Evolutionary conservation across 2,888 invertebrate species (phyloP), one percentile per base, ranked within the genome.

Genomic region (Ophion ellenae): DNA sequence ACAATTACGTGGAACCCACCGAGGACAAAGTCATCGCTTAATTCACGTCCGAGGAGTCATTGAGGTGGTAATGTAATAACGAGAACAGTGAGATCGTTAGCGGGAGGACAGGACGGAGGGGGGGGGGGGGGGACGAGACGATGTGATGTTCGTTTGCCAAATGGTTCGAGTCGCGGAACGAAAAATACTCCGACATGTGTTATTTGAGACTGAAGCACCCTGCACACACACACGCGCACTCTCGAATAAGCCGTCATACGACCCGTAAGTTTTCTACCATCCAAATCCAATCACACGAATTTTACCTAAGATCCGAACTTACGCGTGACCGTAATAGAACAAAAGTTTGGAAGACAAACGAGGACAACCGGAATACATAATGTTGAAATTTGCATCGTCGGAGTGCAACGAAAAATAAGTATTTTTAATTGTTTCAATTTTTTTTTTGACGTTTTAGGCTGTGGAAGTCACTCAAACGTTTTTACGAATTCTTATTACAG

Each of bases 1-100:
- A 96, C 90, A 95, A 95, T 90, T 95, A 95, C 75, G 93, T 94
- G 45, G 94, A 94, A 82, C 94, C 94, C 47, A 91, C 94, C 28
- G 94, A 94, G 89, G 91, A 94, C 83, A 94, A 94, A 91, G 92
- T 94, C 84, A 92, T 94, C 86, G 92, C 92, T 87, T 94, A 93
- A 92, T 89, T 32, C 69, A 7, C 32, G 63, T 64, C 40, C 70
- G n/a, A 71, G 28, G 57, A 61, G 74, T 70, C 28, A 76, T 53
- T 14, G 11, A 81, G 61, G 80, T 61, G 32, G 78, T 45, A 78
- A 79, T 20, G 32, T 80, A 20, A 64, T 76, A 83, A 20, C 66
- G 74, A 77, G 66, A 83, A 82, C 69, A 59, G 64, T 73, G 69
- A 59, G 47, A 59, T 59, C 45, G 78, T 36, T 40, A 70, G 73